A percentile compares a stretch with the other conserved stretches of the same genome.
These are phyloP conservation scores for Pterobdella sp. DNA, from an alignment of 2,888 invertebrate species.

Conservation along the genomic window DNA sequence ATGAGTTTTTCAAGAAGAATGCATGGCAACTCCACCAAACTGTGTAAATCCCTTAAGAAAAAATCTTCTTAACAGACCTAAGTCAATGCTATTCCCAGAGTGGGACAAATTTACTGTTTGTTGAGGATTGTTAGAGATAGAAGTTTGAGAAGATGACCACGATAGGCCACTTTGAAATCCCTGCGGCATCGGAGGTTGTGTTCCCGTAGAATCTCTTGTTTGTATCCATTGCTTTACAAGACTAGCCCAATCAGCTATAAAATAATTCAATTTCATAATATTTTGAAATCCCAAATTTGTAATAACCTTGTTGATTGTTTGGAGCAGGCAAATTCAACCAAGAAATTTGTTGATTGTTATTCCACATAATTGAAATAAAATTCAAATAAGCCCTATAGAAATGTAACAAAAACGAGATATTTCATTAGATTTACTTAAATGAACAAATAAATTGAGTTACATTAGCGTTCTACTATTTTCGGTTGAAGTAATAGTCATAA, in stretches of 20 bases:
- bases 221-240: slow-evolving; percentile 91
- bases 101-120: slow-evolving; percentile 12
- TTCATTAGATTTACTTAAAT: too few species aligned
- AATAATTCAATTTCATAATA: slow-evolving; percentile 5
- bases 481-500: too few species aligned
- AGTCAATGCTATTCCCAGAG: not conserved
- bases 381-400: too few species aligned
- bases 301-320: slow-evolving; percentile 2
- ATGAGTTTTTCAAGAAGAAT: too few species aligned
- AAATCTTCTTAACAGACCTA: slow-evolving; percentile 10
- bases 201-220: slow-evolving; percentile 42
- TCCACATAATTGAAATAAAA: not conserved
- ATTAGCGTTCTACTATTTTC: too few species aligned
- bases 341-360: not conserved
- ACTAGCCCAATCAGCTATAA: slow-evolving; percentile 83
- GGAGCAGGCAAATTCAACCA: not conserved
- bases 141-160: slow-evolving; percentile 11
- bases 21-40: too few species aligned
- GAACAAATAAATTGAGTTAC: too few species aligned
- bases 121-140: not conserved
- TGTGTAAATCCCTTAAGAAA: too few species aligned
- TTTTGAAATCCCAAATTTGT: not conserved
- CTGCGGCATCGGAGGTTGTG: slow-evolving; percentile 32
- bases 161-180: too few species aligned
- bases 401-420: too few species aligned